phyloP scores from a whole-genome alignment of 2,888 invertebrate species.

The Agrochola circellaris region DNA sequence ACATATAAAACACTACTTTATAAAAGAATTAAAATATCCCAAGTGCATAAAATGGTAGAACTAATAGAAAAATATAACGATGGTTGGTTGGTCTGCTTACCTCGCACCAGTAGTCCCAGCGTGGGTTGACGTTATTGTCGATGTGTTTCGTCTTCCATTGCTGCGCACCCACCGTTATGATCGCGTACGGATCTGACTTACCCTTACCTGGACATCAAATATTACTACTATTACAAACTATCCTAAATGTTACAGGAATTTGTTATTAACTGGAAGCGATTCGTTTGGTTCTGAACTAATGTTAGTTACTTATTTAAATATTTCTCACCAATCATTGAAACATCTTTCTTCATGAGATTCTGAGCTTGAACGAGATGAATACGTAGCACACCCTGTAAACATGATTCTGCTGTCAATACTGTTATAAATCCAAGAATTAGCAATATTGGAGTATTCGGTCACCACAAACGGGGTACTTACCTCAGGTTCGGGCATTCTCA shows the following conservation, averaged over 20 bases:
- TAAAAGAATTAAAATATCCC: constrained; percentile 51
- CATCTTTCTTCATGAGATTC: constrained; percentile 98
- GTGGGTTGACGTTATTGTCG: constrained; percentile 98
- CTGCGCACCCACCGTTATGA: constrained; percentile 97
- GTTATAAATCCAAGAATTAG: background rate
- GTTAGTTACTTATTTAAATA: background rate
- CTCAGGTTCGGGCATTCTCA: constrained; percentile 98
- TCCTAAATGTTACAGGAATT: background rate
- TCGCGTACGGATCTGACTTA: constrained; percentile 99
- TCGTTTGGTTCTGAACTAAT: background rate
- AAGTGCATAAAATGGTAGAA: constrained; percentile 55
- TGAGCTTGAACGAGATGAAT: constrained; percentile 98
- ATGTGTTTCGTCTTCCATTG: constrained; percentile 98
- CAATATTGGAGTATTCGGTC: background rate
- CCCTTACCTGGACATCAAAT: constrained; percentile 93
- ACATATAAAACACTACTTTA: constrained; percentile 50
- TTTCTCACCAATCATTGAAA: constrained; percentile 94
- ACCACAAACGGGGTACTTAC: constrained; percentile 86
- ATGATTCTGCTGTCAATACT: background rate
- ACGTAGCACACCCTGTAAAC: constrained; percentile 95
- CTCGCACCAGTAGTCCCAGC: constrained; percentile 99
- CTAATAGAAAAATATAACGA: constrained; percentile 9
- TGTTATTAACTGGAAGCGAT: no score
- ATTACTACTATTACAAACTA: background rate
- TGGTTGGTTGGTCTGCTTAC: constrained; percentile 86